Conservation (phyloP, 2,888 invertebrate genomes). For the Drosophila ochracea region DNA sequence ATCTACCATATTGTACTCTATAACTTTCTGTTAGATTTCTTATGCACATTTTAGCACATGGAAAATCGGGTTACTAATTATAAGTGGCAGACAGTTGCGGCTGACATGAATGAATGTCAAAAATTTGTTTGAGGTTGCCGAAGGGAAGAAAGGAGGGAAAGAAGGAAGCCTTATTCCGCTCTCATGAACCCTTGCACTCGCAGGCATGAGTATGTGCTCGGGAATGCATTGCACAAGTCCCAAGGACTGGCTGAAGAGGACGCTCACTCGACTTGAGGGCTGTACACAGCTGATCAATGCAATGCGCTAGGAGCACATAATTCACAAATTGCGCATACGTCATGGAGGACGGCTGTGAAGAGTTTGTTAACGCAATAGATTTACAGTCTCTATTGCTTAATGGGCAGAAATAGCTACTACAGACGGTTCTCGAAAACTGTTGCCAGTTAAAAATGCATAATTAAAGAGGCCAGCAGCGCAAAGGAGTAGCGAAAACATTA, state of each 20-base stretch:
- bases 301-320: slow-evolving; percentile 16
- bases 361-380: slow-evolving; percentile 49
- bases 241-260: slow-evolving; percentile 17
- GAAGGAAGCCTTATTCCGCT: not conserved
- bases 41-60: not conserved
- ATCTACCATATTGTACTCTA: not conserved
- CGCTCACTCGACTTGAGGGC: slow-evolving; percentile 21
- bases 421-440: slow-evolving; percentile 45
- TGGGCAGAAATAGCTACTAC: slow-evolving; percentile 49
- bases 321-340: slow-evolving; percentile 53
- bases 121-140: slow-evolving; percentile 5
- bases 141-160: not conserved
- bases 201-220: not conserved
- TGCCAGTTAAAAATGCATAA: slow-evolving; percentile 77
- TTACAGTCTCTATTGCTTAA: slow-evolving; percentile 41
- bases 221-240: slow-evolving; percentile 11
- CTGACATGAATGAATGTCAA: slow-evolving; percentile 28
- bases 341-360: slow-evolving; percentile 13
- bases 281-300: slow-evolving; percentile 41
- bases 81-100: slow-evolving; percentile 19
- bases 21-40: not conserved
- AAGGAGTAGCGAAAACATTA: slow-evolving; percentile 7
- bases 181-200: not conserved
- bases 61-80: slow-evolving; percentile 41
- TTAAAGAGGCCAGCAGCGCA: slow-evolving; percentile 49